Percentiles rank a stretch among this genome's conserved stretches.
These are phyloP conservation scores for Tortricodes alternella DNA, from an alignment of 2,888 invertebrate genomes.

Conservation along the genomic window DNA sequence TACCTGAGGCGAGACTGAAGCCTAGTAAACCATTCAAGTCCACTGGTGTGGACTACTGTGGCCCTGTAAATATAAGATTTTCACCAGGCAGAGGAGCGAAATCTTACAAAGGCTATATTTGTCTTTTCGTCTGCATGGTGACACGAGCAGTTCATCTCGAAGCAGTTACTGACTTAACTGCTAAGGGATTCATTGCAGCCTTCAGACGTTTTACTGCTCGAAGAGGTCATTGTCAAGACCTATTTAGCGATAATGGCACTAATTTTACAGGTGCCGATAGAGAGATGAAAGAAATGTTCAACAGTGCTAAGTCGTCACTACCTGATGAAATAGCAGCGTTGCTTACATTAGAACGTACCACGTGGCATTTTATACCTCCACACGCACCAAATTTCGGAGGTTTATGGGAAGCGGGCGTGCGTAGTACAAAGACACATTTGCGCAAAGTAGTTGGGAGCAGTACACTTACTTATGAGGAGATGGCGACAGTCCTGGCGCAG, in stretches of 20 bases:
- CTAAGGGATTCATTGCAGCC: constrained; percentile 40
- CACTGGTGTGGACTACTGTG: constrained; percentile 36
- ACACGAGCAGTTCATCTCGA: constrained; percentile 44
- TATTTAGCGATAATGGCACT: constrained; percentile 37
- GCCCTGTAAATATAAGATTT: constrained; percentile 33
- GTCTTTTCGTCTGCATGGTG: no score
- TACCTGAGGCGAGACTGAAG: constrained; percentile 34
- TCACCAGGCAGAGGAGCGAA: constrained; percentile 33
- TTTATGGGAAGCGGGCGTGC: constrained; percentile 3
- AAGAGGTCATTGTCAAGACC: constrained; percentile 32
- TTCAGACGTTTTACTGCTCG: constrained; percentile 36
- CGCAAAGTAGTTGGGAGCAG: neutral
- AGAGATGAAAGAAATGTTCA: neutral
- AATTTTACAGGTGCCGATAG: constrained; percentile 32
- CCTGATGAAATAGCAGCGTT: neutral
- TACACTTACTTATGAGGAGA: no score
- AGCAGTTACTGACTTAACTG: constrained; percentile 40
- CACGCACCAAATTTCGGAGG: constrained; percentile 13
- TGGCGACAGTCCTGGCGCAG: no score
- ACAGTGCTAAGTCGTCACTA: constrained; percentile 4
- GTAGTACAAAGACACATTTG: neutral
- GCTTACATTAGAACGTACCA: neutral
- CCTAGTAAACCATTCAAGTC: constrained; percentile 33
- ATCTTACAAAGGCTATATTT: constrained; percentile 26
- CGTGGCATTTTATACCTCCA: constrained; percentile 7